Conservation (phyloP, 2,888 invertebrate genomes). For the Latrodectus hesperus region DNA sequence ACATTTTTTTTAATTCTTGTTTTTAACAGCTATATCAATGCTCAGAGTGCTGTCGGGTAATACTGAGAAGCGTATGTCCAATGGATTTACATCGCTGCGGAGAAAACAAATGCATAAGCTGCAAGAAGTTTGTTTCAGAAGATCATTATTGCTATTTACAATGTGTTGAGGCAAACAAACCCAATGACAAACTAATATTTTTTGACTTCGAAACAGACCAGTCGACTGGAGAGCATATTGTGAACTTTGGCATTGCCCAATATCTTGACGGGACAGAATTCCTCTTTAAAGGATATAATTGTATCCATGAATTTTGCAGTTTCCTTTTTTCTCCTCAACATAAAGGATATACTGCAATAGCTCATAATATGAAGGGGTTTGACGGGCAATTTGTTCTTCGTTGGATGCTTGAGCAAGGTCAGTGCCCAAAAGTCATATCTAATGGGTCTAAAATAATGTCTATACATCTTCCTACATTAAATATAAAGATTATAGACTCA, state of each 20-base stretch:
- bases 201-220: slow-evolving; percentile 47
- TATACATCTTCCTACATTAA: background rate
- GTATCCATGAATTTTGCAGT: slow-evolving; percentile 8
- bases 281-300: slow-evolving; percentile 16
- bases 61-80: slow-evolving; percentile 10
- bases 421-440: background rate
- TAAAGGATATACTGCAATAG: slow-evolving; percentile 15
- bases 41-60: slow-evolving; percentile 1
- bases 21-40: slow-evolving; percentile 8
- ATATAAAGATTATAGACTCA: slow-evolving; percentile 14
- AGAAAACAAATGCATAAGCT: background rate
- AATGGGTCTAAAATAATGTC: slow-evolving; percentile 30
- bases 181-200: background rate
- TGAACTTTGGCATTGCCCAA: slow-evolving; percentile 30
- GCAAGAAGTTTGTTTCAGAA: background rate
- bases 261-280: slow-evolving; percentile 8
- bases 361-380: slow-evolving; percentile 38
- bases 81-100: too few species aligned
- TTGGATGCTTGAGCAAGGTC: slow-evolving; percentile 16
- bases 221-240: slow-evolving; percentile 21
- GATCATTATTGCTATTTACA: background rate
- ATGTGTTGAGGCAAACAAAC: background rate
- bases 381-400: slow-evolving; percentile 18
- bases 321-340: slow-evolving; percentile 5
- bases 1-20: background rate